Percentiles rank a stretch among this genome's conserved stretches.
Evolutionary conservation across 2,113 vertebrate species (phyloP).

Genomic region (Laticauda colubrina): DNA sequence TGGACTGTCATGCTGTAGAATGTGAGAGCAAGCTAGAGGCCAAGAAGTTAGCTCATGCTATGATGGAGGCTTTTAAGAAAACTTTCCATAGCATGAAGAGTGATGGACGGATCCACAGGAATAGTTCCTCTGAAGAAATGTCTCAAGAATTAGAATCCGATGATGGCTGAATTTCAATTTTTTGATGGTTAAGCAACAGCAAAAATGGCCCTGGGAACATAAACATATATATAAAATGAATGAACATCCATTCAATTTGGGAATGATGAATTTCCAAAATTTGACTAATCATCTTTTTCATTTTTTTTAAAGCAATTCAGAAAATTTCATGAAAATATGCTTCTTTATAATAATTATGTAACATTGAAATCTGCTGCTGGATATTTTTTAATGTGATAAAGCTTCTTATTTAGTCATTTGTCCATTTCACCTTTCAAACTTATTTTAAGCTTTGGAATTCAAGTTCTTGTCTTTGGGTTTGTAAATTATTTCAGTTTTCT

Average conservation of each 20-base stretch:
- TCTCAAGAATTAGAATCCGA: conserved; percentile 89
- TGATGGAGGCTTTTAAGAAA: conserved; percentile 99
- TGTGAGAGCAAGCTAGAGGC: conserved; percentile 97
- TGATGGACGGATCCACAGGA: conserved; percentile 92
- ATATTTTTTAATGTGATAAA: conserved; percentile 58
- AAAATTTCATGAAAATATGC: conserved; percentile 69
- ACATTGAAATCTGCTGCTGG: conserved; percentile 76
- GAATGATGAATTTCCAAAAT: conserved; percentile 69
- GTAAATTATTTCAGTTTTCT: conserved; percentile 54
- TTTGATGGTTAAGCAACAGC: conserved; percentile 51
- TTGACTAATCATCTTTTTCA: conserved; percentile 73
- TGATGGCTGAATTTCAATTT: conserved; percentile 74
- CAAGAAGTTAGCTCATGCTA: conserved; percentile 96
- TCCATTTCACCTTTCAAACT: conserved; percentile 5
- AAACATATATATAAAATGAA: conserved; percentile 55
- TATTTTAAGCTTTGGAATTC: conserved; percentile 36
- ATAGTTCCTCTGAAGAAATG: conserved; percentile 86
- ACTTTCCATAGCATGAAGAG: conserved; percentile 99
- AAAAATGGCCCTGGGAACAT: conserved; percentile 68
- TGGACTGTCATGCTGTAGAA: conserved; percentile 98
- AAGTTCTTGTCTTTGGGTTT: conserved; percentile 31
- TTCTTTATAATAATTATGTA: conserved; percentile 69
- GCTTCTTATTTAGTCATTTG: conserved; percentile 12
- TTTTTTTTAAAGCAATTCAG: conserved; percentile 61
- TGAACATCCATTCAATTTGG: conserved; percentile 64